phyloP scores from a whole-genome alignment of 2,888 invertebrate species.

The Unio delphinus region DNA sequence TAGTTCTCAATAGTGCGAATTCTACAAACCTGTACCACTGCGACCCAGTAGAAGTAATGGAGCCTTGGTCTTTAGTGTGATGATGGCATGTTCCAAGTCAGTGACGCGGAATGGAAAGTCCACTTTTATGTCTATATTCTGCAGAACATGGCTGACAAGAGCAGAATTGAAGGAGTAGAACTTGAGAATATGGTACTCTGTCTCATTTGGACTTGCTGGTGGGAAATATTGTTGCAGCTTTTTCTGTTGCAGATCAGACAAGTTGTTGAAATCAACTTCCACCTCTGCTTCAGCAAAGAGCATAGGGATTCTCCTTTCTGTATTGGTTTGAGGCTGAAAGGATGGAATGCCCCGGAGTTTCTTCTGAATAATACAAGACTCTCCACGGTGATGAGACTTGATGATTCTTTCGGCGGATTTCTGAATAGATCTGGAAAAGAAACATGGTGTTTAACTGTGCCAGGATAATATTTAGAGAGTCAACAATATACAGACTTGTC shows the following conservation, averaged over 20 bases:
- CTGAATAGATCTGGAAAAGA: neutral
- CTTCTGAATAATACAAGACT: conserved; percentile 53
- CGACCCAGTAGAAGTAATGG: conserved; percentile 63
- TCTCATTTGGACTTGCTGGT: conserved; percentile 57
- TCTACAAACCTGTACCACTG: conserved; percentile 54
- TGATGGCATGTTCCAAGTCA: conserved; percentile 62
- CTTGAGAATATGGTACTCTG: conserved; percentile 64
- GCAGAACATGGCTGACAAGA: conserved; percentile 52
- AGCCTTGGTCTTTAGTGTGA: conserved; percentile 46
- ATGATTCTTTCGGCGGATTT: conserved; percentile 45
- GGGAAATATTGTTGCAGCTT: conserved; percentile 45
- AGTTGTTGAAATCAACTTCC: conserved; percentile 16
- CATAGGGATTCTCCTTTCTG: conserved; percentile 39
- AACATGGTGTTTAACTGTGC: no score
- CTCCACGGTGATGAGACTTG: conserved; percentile 54
- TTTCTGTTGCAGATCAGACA: conserved; percentile 18
- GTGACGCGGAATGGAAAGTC: conserved; percentile 66
- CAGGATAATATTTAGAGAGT: no score
- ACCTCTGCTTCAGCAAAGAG: conserved; percentile 45
- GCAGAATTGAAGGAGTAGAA: conserved; percentile 61
- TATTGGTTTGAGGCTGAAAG: conserved; percentile 15
- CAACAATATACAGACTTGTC: no score
- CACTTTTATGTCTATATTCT: conserved; percentile 50
- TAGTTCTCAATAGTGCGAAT: no score
- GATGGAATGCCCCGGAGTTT: conserved; percentile 46